phyloP scores from a whole-genome alignment of 2,797 vertebrate species.

The Sardinella longiceps region DNA sequence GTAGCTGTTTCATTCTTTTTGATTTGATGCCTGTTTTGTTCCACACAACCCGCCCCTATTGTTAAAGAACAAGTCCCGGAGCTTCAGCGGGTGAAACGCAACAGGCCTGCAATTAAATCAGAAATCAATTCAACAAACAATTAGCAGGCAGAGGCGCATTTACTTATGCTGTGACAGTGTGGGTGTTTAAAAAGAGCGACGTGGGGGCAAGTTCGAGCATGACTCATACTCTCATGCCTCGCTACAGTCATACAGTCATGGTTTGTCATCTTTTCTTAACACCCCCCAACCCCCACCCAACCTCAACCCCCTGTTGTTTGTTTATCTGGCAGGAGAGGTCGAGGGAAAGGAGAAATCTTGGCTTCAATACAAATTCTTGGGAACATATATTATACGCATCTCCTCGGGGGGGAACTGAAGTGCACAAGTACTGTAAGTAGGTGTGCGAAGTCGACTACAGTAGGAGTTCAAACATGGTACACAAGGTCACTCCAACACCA shows the following conservation, averaged over 20 bases:
- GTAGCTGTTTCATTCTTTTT: neutral
- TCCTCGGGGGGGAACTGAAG: neutral
- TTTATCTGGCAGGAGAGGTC: conserved; percentile 44
- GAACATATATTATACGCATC: neutral
- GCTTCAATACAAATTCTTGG: neutral
- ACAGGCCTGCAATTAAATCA: conserved; percentile 70
- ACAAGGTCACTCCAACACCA: neutral
- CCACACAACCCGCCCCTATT: neutral
- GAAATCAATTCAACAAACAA: conserved; percentile 68
- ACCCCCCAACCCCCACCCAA: neutral
- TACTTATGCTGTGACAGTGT: conserved; percentile 40
- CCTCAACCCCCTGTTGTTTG: conserved; percentile 28
- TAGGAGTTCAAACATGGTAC: neutral
- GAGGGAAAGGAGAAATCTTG: conserved; percentile 30
- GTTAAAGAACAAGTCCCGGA: neutral
- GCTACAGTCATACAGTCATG: conserved; percentile 36
- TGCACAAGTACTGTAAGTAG: neutral
- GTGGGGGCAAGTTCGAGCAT: neutral
- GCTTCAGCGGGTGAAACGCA: conserved; percentile 61
- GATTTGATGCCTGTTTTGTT: conserved; percentile 21
- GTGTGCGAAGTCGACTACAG: neutral
- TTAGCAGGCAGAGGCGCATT: conserved; percentile 53
- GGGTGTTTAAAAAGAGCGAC: conserved; percentile 43
- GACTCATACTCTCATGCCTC: conserved; percentile 45
- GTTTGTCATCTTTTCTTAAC: conserved; percentile 45